These are phyloP conservation scores for Sympetrum striolatum DNA, from an alignment of 2,888 invertebrate species.

Conservation along the genomic window DNA sequence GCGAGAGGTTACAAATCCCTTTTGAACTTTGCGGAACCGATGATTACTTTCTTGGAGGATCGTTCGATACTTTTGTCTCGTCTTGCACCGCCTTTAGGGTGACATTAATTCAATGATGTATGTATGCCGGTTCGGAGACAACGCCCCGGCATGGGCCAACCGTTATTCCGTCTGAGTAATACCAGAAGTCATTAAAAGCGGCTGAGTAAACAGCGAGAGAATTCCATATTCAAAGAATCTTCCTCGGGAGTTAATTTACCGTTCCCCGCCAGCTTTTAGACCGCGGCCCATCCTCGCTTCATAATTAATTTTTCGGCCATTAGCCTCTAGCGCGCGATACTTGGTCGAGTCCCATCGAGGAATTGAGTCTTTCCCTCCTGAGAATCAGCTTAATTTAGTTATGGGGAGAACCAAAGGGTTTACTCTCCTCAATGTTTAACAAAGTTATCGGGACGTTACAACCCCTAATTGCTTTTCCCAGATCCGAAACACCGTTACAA, in stretches of 20 bases:
- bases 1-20: neutral
- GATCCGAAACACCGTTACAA: neutral
- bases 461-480: neutral
- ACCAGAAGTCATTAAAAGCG: neutral
- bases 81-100: neutral
- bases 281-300: no score
- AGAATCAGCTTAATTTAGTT: neutral
- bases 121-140: neutral
- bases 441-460: neutral
- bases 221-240: no score
- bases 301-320: no score
- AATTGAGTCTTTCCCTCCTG: no score
- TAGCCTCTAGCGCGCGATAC: no score
- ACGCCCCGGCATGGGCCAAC: neutral
- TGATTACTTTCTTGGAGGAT: neutral
- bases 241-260: no score
- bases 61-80: neutral
- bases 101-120: neutral
- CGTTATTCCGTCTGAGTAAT: neutral
- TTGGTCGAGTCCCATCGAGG: no score
- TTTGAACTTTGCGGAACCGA: conserved; percentile 14
- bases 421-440: neutral
- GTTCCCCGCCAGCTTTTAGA: no score
- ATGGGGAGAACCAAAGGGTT: neutral
- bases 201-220: neutral